Conservation (phyloP, 2,888 invertebrate species). For the Scaptomyza polygonia region DNA sequence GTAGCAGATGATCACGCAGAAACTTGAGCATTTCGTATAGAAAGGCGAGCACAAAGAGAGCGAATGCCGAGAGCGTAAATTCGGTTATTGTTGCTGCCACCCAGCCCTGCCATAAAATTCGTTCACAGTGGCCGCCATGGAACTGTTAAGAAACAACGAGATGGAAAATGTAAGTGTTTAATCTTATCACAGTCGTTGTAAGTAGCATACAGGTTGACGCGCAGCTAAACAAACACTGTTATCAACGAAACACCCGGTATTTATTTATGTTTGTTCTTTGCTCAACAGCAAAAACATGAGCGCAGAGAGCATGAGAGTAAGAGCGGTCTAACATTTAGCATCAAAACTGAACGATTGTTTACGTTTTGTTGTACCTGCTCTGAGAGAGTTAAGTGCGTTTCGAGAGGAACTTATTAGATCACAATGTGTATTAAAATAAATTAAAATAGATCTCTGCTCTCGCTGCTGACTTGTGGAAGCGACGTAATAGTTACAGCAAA, state of each 20-base stretch:
- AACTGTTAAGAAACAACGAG: slow-evolving; percentile 86
- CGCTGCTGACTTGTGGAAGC: not conserved
- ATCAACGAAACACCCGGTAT: slow-evolving; percentile 44
- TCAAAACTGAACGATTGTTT: slow-evolving; percentile 3
- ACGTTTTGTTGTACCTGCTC: slow-evolving; percentile 1
- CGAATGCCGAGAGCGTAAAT: slow-evolving; percentile 94
- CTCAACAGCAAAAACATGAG: slow-evolving; percentile 41
- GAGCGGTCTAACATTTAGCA: slow-evolving; percentile 26
- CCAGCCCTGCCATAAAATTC: slow-evolving; percentile 93
- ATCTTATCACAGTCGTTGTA: slow-evolving; percentile 2
- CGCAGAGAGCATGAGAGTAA: slow-evolving; percentile 16
- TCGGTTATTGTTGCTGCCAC: slow-evolving; percentile 89
- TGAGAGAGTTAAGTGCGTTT: slow-evolving; percentile 20
- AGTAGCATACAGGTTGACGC: slow-evolving; percentile 1
- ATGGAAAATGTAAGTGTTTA: not conserved
- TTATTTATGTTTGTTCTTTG: slow-evolving; percentile 12
- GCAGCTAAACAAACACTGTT: not conserved
- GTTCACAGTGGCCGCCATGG: slow-evolving; percentile 90
- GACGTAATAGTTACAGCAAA: not conserved
- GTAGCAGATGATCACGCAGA: slow-evolving; percentile 85
- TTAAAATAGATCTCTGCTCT: slow-evolving; percentile 27
- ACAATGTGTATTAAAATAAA: slow-evolving; percentile 25
- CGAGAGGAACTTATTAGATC: slow-evolving; percentile 29
- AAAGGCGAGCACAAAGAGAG: slow-evolving; percentile 94
- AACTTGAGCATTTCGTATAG: slow-evolving; percentile 98